Base-by-base conservation (phyloP, 2,113 vertebrate genomes). In the Siniperca knerii region DNA sequence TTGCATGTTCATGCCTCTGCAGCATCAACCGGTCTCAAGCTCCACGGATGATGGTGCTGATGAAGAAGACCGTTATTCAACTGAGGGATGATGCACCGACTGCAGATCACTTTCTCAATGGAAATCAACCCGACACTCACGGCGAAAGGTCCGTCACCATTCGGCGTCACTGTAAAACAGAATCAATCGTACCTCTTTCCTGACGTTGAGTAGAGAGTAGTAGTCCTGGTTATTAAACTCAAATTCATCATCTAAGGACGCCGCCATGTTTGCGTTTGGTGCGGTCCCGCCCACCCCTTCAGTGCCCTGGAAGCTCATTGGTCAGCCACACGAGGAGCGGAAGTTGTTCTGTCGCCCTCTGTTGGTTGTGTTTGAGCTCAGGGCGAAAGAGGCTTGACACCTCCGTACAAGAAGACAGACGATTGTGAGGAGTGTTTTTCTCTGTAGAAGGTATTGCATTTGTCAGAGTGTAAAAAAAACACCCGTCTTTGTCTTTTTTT, bases 191-290 rank as follows among this genome's bases (percentile, higher is more conserved):
- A 98, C 98, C 97, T 99, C 97, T 84, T 96, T 95, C 92, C 98
- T 96, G 93, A 98, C 97, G 92, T 99, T 99, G 77, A 99, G 94
- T 48, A 98, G 91, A 83, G 97, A 95, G 93, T 99, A 99, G 89
- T 97, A 98, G 92, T 98, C 97, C 93, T 98, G 96, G 91, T 97
- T 98, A 91, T 97, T 97, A 82, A 83, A 87, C 92, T 97, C 96
- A 87, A 93, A 88, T 95, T 98, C 97, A 92, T 97, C 96, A 55
- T 96, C 95, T 94, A 96, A 96, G 96, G 97, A 96, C 96, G 97
- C 96, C 96, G 97, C 97, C 98, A 98, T 98, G 95, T 97, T 97
- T 93, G 87, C 94, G 77, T 95, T 94, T 92, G 93, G 79, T 93
- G 89, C 93, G 15, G 93, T 94, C 93, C 94, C 92, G 89, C 92